Conservation (phyloP, 1,140 invertebrate species). For the Goniozus legneri region DNA sequence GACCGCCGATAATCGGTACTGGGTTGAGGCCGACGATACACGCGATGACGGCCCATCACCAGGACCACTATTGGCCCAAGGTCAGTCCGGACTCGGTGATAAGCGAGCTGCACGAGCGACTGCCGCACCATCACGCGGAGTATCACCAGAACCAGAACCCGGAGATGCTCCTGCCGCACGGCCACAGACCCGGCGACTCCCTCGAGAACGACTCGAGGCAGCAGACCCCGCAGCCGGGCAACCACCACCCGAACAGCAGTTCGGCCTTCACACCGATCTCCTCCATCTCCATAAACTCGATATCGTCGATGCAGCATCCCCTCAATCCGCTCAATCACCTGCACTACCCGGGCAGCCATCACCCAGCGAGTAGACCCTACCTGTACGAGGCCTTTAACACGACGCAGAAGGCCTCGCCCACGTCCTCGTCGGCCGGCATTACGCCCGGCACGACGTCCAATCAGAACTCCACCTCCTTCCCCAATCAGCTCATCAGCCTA, state of each 20-base stretch:
- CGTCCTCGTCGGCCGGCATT: conserved; percentile 34
- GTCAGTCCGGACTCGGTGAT: conserved; percentile 69
- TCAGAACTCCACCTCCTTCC: conserved; percentile 71
- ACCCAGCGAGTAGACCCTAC: conserved; percentile 76
- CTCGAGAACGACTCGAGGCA: conserved; percentile 51
- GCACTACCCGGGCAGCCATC: conserved; percentile 55
- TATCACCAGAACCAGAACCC: conserved; percentile 63
- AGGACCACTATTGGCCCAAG: conserved; percentile 78
- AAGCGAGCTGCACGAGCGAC: conserved; percentile 63
- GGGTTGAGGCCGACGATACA: conserved; percentile 61
- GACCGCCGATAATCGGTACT: conserved; percentile 70
- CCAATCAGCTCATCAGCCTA: conserved; percentile 91
- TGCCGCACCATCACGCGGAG: conserved; percentile 63
- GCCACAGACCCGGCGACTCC: conserved; percentile 37
- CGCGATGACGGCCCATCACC: conserved; percentile 50
- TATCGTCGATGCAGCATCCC: conserved; percentile 51
- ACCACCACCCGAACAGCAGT: conserved; percentile 60
- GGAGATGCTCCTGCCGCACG: conserved; percentile 44
- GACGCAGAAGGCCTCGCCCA: conserved; percentile 56
- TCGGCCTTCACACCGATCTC: conserved; percentile 90
- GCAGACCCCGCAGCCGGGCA: conserved; percentile 47
- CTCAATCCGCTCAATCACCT: conserved; percentile 68
- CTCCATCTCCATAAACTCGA: conserved; percentile 69
- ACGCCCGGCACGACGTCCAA: conserved; percentile 33
- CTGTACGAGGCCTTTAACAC: conserved; percentile 89